Evolutionary conservation across 2,113 vertebrate species (phyloP).

Genomic region (Bucco capensis): DNA sequence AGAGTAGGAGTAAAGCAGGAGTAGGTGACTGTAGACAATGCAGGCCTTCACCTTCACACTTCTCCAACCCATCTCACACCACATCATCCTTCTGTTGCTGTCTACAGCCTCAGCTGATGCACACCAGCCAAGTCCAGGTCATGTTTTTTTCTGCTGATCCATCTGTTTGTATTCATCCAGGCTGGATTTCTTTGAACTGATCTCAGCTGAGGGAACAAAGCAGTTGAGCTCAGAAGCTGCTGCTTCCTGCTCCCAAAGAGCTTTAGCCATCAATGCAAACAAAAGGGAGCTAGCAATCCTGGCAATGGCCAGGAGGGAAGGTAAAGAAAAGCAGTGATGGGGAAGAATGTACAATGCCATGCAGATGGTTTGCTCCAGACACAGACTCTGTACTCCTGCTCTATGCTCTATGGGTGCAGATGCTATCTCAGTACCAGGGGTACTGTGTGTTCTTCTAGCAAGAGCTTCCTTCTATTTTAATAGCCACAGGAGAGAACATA

Average conservation of each 20-base stretch:
- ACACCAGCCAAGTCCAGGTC: background rate
- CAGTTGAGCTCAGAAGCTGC: background rate
- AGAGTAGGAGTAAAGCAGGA: background rate
- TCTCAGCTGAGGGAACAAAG: background rate
- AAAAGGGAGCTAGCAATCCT: background rate
- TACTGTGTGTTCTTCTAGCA: background rate
- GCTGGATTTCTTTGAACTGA: background rate
- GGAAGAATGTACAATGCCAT: background rate
- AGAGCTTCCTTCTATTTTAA: constrained; percentile 16
- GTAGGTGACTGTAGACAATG: background rate
- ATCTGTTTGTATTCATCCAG: background rate
- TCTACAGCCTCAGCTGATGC: background rate
- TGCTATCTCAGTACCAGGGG: background rate
- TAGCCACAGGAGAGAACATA: background rate
- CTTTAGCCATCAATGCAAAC: background rate
- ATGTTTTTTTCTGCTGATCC: background rate
- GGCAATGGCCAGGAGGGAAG: background rate
- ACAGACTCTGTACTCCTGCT: background rate
- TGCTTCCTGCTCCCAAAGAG: background rate
- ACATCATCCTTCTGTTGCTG: background rate
- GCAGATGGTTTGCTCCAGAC: background rate
- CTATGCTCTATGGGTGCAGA: background rate
- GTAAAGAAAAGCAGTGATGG: background rate
- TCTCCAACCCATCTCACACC: background rate
- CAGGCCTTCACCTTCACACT: background rate